Conservation (phyloP, 1,140 invertebrate species). For the honey bee (Apis mellifera) region DNA sequence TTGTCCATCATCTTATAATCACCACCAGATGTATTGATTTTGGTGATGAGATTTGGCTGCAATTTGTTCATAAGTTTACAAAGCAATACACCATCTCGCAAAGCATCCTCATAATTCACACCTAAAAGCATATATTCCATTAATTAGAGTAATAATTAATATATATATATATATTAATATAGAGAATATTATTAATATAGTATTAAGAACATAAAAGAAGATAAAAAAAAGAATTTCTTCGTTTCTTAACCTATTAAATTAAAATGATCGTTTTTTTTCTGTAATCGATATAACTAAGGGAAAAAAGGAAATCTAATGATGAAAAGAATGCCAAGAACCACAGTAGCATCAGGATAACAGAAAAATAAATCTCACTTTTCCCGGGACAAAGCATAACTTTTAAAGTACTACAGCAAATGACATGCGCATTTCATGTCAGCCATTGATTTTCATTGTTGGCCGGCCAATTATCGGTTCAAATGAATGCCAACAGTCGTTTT, state of each 20-base stretch:
- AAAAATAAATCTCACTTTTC: slow-evolving; percentile 55
- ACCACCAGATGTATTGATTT: slow-evolving; percentile 92
- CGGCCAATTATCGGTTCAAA: slow-evolving; percentile 24
- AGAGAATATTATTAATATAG: no score
- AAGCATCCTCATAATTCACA: slow-evolving; percentile 88
- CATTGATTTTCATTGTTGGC: slow-evolving; percentile 44
- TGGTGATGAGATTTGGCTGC: slow-evolving; percentile 91
- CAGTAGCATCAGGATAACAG: slow-evolving; percentile 74
- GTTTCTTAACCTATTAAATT: no score
- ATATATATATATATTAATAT: not conserved
- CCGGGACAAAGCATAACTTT: slow-evolving; percentile 25
- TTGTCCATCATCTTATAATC: slow-evolving; percentile 98
- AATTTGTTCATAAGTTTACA: slow-evolving; percentile 94
- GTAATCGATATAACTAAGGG: not conserved
- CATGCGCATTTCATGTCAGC: slow-evolving; percentile 48
- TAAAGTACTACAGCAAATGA: slow-evolving; percentile 9
- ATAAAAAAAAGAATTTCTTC: no score
- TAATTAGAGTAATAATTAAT: not conserved
- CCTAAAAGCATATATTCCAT: slow-evolving; percentile 66
- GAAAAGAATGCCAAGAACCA: slow-evolving; percentile 72
- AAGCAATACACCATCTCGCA: slow-evolving; percentile 91
- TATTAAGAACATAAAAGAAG: no score
- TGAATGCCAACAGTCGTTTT: slow-evolving; percentile 1
- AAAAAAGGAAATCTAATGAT: slow-evolving; percentile 36
- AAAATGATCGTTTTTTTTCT: not conserved